Conservation (phyloP, 2,113 vertebrate genomes). For the Chaetorhynchus papuensis region DNA sequence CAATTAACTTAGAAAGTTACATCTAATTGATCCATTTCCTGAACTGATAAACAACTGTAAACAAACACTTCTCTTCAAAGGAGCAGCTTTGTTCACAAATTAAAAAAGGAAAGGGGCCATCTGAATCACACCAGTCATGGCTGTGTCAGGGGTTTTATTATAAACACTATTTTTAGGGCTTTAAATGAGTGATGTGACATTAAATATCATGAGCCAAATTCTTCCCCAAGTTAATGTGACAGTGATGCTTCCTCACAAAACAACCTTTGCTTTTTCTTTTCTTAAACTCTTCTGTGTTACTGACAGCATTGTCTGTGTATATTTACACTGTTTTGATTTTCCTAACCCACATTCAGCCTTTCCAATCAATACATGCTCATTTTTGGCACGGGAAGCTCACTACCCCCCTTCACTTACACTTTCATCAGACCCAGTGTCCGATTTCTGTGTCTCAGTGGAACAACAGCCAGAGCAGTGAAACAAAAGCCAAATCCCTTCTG, state of each 20-base stretch:
- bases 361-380: background rate
- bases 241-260: background rate
- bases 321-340: background rate
- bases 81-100: slow-evolving; percentile 7
- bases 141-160: slow-evolving; percentile 30
- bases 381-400: background rate
- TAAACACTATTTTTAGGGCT: slow-evolving; percentile 38
- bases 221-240: background rate
- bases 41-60: slow-evolving; percentile 47
- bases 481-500: background rate
- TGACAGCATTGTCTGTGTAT: background rate
- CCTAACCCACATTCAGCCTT: background rate
- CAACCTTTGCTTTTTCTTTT: background rate
- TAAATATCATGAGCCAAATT: background rate
- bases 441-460: background rate
- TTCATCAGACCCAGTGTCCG: background rate
- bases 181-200: background rate
- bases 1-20: slow-evolving; percentile 52
- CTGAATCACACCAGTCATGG: background rate
- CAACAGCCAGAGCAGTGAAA: background rate
- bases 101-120: slow-evolving; percentile 7
- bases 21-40: slow-evolving; percentile 60
- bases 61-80: slow-evolving; percentile 58
- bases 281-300: background rate
- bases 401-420: background rate